Base-by-base conservation (phyloP, 2,113 vertebrate species). In the Anguilla japonica region DNA sequence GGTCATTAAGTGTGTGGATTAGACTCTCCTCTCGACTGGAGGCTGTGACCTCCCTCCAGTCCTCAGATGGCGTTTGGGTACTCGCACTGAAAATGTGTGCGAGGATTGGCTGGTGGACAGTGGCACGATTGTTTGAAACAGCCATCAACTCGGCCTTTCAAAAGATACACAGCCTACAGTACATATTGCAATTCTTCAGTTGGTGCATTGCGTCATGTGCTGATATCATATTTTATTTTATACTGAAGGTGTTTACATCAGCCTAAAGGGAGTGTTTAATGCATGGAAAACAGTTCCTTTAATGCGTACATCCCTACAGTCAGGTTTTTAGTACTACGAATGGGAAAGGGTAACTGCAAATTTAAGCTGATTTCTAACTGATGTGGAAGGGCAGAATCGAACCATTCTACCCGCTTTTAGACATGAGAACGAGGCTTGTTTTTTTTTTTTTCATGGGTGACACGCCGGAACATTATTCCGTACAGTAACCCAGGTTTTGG, bases 31-130 rank as follows among this genome's bases (percentile, higher is more conserved):
- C 84, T 83, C 82, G 81, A 85, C 88, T 81, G 78, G 34, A 13
- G 34, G 82, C 81, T 83, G 84, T 79, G 88, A 86, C 89, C 83
- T 86, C 88, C 40, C 26, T 41, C 87, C 85, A 87, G 7, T 46
- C 46, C n/a, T 85, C 90, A 93, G 88, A 91, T 83, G 87, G 85
- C 90, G 89, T 86, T 46, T 79, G 89, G 88, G 1, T 87, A 85
- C 89, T 89, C 92, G 90, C 93, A 88, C 88, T 91, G 86, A 80
- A 83, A 83, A 83, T 88, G 20, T n/a, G 41, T 3, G 8, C 57
- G 18, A 34, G 26, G 84, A 39, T 34, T 50, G 46, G 13, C 46
- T 57, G 34, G 39, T 34, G 22, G 13, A 41, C n/a, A 41, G 20
- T 20, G 20, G 15, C 41, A 22, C 18, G 2, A 79, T 50, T 18